Evolutionary conservation across 2,797 vertebrate genomes (phyloP), one percentile per base, ranked within the genome.

Genomic region (Botia almorhae): DNA sequence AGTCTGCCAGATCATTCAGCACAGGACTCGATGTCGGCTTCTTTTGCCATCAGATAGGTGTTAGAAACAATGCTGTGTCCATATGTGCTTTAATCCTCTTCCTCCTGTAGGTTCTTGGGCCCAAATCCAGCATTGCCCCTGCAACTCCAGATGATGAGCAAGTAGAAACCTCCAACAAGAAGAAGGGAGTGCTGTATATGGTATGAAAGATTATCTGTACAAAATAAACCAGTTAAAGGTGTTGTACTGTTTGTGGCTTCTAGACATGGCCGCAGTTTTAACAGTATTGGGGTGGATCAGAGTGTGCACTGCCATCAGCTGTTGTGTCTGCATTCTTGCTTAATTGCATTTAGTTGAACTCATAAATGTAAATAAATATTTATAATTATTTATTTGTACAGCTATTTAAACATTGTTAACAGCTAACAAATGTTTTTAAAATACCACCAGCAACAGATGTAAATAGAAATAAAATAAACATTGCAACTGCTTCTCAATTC

Each of bases 21-120:
- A 10, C 70, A 74, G 56, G 13, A 7, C 39, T 26, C 10, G 26
- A 67, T 65, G 17, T 51, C 46, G 48, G 26, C 23, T 69, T 36
- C 50, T 7, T 12, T 77, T 82, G 74, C 60, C 58, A 82, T 79
- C 21, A 79, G 58, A 63, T 48, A 6, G 21, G 46, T 29, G 26
- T 68, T 58, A 14, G n/a, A 67, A 46, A 21, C 51, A 26, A 10
- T 14, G 48, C 46, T 65, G 78, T 55, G 21, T 13, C 21, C 29
- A 26, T 55, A 48, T 55, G 58, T 60, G 8, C 58, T 43, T 46
- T 74, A 74, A 73, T 73, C 50, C 36, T 67, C 29, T 48, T 74
- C 67, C 69, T 70, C 51, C 23, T 64, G 48, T 50, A 94, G 94
- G 84, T 76, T 73, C 91, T 95, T 23, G 94, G 94, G 73, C 76